These are phyloP conservation scores for Lates japonicus DNA, from an alignment of 2,797 vertebrate genomes.

Conservation along the genomic window DNA sequence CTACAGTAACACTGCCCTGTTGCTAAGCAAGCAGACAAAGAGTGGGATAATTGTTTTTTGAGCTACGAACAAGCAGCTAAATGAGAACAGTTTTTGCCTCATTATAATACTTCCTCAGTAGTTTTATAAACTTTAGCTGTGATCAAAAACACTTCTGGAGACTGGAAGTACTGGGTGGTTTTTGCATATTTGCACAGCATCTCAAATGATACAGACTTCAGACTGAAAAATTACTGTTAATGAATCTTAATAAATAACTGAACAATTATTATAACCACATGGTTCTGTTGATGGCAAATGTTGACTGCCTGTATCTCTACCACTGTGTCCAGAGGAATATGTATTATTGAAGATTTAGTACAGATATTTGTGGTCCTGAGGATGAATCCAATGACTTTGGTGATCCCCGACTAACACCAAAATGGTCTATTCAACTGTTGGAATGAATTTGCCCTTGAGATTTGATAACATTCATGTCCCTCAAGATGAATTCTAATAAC, in stretches of 20 bases:
- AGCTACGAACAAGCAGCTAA: neutral
- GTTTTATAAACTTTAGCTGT: conserved; percentile 8
- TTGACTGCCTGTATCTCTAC: neutral
- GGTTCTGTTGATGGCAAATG: fast-evolving
- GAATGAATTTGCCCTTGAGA: neutral
- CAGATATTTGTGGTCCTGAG: neutral
- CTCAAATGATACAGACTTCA: neutral
- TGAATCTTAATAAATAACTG: neutral
- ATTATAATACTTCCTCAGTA: conserved; percentile 9
- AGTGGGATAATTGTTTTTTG: neutral
- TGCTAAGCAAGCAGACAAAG: neutral
- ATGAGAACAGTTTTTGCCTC: neutral
- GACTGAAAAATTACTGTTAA: neutral
- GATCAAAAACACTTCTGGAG: neutral
- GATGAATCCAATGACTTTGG: neutral
- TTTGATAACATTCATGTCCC: neutral
- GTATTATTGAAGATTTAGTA: neutral
- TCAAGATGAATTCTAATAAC: neutral
- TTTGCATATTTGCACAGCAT: conserved; percentile 9
- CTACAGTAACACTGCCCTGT: conserved; percentile 88
- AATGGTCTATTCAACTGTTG: neutral
- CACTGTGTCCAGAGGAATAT: neutral
- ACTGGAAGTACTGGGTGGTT: neutral
- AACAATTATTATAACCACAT: neutral
- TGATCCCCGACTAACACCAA: neutral